These are phyloP conservation scores for Deladenus siricidicola DNA, from an alignment of 2,888 invertebrate genomes.

Conservation along the genomic window DNA sequence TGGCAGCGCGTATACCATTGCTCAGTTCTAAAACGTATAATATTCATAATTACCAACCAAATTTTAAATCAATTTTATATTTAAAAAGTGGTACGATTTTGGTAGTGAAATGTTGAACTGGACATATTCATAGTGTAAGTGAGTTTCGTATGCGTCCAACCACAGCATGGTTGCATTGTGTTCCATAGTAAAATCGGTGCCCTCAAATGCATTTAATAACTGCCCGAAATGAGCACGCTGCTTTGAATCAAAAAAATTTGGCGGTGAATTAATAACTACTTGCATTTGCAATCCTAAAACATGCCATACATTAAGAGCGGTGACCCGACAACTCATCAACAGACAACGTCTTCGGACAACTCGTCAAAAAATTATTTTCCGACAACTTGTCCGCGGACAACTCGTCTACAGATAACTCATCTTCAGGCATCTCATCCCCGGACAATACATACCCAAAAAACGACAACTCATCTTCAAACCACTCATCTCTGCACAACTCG, in stretches of 20 bases:
- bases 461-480: too few species aligned
- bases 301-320: too few species aligned
- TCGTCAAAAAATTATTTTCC: too few species aligned
- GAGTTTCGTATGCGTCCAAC: conserved; percentile 43
- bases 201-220: conserved; percentile 38
- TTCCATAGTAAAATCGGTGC: conserved; percentile 47
- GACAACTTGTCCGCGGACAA: too few species aligned
- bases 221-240: conserved; percentile 31
- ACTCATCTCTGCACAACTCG: too few species aligned
- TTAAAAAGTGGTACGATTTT: conserved; percentile 25
- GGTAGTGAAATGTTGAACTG: conserved; percentile 37
- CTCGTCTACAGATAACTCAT: too few species aligned
- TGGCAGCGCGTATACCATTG: conserved; percentile 46
- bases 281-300: conserved; percentile 51
- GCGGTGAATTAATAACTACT: conserved; percentile 49
- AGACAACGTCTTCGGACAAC: too few species aligned
- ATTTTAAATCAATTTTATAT: not conserved
- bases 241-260: conserved; percentile 39
- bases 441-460: too few species aligned
- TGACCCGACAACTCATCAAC: not conserved
- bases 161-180: conserved; percentile 52
- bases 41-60: not conserved
- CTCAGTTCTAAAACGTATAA: conserved; percentile 14
- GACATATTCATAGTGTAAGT: conserved; percentile 34
- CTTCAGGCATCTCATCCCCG: too few species aligned